These are phyloP conservation scores for Myrmecophaga tridactyla DNA, from an alignment of 2,113 vertebrate genomes.

Conservation along the genomic window DNA sequence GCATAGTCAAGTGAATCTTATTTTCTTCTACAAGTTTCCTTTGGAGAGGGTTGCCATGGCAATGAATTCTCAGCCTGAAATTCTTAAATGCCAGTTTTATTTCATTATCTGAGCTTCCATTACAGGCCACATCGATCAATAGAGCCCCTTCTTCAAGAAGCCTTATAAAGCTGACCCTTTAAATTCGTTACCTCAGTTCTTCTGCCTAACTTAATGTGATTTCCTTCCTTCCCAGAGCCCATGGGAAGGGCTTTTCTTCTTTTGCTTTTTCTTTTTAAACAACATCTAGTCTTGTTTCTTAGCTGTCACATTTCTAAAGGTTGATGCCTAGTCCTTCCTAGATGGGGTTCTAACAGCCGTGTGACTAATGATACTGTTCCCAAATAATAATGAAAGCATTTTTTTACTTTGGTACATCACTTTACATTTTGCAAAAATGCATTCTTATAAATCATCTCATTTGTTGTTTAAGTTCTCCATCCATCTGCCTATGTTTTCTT, in stretches of 20 bases:
- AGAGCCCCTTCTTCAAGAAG: constrained; percentile 67
- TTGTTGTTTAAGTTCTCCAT: constrained; percentile 21
- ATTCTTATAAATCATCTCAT: background rate
- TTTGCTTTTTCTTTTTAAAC: constrained; percentile 12
- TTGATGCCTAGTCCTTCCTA: constrained; percentile 1
- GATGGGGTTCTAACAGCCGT: background rate
- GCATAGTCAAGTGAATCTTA: constrained; percentile 68
- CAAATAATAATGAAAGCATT: constrained; percentile 28
- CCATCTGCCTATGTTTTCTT: background rate
- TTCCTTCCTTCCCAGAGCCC: background rate
- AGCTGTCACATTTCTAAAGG: constrained; percentile 6
- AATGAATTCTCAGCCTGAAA: constrained; percentile 77
- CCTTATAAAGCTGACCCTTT: constrained; percentile 68
- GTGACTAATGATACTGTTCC: constrained; percentile 26
- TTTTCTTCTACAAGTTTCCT: constrained; percentile 69
- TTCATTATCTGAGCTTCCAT: constrained; percentile 78
- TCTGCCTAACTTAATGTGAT: constrained; percentile 58
- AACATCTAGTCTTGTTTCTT: background rate
- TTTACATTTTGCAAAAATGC: background rate
- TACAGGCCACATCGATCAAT: constrained; percentile 77
- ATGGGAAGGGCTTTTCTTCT: no score
- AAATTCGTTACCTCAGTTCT: constrained; percentile 62
- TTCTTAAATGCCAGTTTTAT: constrained; percentile 80
- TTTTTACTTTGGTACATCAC: background rate
- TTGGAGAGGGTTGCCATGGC: constrained; percentile 79